These are phyloP conservation scores for Propithecus deckenii DNA, from an alignment of 2,797 vertebrate species.

Conservation along the genomic window DNA sequence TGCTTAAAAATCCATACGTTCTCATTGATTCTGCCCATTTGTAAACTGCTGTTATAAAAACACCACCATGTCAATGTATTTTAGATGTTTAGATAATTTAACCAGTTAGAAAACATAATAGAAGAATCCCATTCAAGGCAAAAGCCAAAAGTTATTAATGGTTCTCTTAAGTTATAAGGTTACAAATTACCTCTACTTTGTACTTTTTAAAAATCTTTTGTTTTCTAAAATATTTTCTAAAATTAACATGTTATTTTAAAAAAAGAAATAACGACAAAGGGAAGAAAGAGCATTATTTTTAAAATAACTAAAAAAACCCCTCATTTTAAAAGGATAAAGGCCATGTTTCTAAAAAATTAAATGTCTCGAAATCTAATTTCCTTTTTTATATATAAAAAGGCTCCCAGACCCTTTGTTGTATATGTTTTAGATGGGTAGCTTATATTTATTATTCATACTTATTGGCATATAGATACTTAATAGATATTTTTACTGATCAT, in stretches of 20 bases:
- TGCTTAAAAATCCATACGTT: not conserved
- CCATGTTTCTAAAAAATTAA: not conserved
- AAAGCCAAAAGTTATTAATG: not conserved
- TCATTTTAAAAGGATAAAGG: not conserved
- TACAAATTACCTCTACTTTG: not conserved
- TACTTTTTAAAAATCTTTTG: not conserved
- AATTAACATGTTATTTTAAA: not conserved
- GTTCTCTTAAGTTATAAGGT: not conserved
- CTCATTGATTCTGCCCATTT: not conserved
- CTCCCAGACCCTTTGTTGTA: not conserved
- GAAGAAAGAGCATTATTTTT: not conserved
- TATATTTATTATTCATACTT: not conserved
- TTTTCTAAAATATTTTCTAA: not conserved
- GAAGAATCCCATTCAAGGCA: not conserved
- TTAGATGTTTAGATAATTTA: not conserved
- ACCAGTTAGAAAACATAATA: not conserved
- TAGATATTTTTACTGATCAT: not conserved
- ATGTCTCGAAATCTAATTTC: not conserved
- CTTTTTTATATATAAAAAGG: not conserved
- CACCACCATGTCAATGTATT: not conserved
- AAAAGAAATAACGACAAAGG: not conserved
- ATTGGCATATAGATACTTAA: not conserved
- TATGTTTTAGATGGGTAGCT: not conserved
- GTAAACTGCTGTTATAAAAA: not conserved
- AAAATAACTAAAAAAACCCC: not conserved